Conservation (phyloP, 1,140 invertebrate species). For the Brachionus angularis region DNA sequence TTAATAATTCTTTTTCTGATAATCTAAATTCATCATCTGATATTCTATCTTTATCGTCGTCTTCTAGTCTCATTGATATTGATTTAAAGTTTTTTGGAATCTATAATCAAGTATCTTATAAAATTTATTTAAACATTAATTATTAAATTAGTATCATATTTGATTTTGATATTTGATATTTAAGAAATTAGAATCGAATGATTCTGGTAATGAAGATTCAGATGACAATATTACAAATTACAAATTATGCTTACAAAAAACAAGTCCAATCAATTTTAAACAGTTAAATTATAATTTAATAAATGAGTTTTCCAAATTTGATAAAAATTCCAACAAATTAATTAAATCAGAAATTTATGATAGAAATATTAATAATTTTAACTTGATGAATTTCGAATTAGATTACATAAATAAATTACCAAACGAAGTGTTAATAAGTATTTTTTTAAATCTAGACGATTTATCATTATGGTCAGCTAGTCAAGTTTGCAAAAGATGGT, state of each 20-base stretch:
- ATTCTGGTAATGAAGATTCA: constrained; percentile 89
- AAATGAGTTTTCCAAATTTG: constrained; percentile 66
- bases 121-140: neutral
- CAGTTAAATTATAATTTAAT: constrained; percentile 56
- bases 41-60: no score
- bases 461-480: constrained; percentile 79
- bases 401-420: constrained; percentile 15
- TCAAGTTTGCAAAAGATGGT: constrained; percentile 79
- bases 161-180: constrained; percentile 42
- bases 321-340: constrained; percentile 43
- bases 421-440: constrained; percentile 69
- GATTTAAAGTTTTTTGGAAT: no score
- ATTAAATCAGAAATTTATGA: constrained; percentile 1
- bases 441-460: constrained; percentile 84
- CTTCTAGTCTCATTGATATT: no score
- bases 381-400: neutral
- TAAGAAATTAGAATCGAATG: constrained; percentile 80
- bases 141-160: neutral
- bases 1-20: no score
- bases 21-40: no score
- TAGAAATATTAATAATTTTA: neutral
- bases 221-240: constrained; percentile 50
- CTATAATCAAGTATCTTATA: no score
- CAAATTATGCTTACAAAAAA: neutral
- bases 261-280: neutral